phyloP scores from a whole-genome alignment of 2,113 vertebrate species.

The Strix aluco region DNA sequence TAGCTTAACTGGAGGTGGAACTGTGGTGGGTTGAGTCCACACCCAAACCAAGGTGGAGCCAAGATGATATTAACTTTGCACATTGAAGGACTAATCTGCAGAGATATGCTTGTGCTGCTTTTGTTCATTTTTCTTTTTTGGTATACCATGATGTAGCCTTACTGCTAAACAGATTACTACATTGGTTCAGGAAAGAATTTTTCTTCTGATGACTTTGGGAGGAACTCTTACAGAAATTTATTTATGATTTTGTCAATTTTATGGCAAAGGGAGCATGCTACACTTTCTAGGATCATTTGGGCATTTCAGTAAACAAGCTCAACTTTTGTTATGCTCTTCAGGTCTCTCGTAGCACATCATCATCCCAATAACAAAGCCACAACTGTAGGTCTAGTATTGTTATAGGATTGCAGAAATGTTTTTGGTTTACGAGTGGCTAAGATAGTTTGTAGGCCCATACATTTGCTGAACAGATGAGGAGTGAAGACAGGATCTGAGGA shows the following conservation, averaged over 20 bases:
- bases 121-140: neutral
- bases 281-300: neutral
- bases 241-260: neutral
- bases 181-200: neutral
- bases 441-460: neutral
- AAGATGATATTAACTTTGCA: neutral
- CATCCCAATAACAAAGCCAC: neutral
- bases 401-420: neutral
- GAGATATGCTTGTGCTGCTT: neutral
- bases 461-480: neutral
- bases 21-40: neutral
- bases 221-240: neutral
- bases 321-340: neutral
- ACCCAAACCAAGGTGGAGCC: neutral
- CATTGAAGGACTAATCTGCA: neutral
- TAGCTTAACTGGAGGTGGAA: neutral
- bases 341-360: neutral
- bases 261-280: neutral
- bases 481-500: neutral
- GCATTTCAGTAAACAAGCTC: neutral
- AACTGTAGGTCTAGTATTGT: neutral
- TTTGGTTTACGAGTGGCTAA: neutral
- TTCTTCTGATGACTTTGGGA: neutral
- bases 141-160: neutral
- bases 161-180: neutral